Evolutionary conservation across 2,113 vertebrate genomes (phyloP).

Genomic region (Coreoperca whiteheadi): DNA sequence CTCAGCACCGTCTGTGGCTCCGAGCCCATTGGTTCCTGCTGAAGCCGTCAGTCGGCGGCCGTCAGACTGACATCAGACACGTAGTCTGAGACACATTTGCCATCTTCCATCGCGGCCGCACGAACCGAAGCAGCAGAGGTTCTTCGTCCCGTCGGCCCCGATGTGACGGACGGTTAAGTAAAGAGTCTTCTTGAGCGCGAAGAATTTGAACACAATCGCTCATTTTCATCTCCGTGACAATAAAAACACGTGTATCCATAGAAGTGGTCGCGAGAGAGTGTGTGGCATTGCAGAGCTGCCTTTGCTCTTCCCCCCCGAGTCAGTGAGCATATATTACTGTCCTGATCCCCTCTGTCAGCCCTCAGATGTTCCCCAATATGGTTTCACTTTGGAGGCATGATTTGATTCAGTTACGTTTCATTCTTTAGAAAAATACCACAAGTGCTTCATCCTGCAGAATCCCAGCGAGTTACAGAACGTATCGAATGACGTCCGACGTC

Average conservation of each 20-base stretch:
- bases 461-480: neutral
- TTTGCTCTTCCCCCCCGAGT: constrained; percentile 28
- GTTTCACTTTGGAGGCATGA: constrained; percentile 42
- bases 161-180: neutral
- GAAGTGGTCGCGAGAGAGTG: constrained; percentile 44
- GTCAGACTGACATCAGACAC: too few species aligned
- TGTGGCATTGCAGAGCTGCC: constrained; percentile 25
- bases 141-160: neutral
- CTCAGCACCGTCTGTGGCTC: too few species aligned
- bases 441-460: constrained; percentile 27
- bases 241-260: constrained; percentile 51
- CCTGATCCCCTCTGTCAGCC: constrained; percentile 66
- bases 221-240: constrained; percentile 49
- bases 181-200: neutral
- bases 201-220: constrained; percentile 8
- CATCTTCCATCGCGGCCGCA: too few species aligned
- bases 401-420: constrained; percentile 38
- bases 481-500: neutral
- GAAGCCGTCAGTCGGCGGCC: too few species aligned
- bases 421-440: neutral
- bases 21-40: too few species aligned
- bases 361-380: constrained; percentile 40
- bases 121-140: too few species aligned
- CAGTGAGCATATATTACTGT: constrained; percentile 48
- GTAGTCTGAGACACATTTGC: too few species aligned